phyloP scores from a whole-genome alignment of 1,140 invertebrate species.

The Drosophila malerkotliana region DNA sequence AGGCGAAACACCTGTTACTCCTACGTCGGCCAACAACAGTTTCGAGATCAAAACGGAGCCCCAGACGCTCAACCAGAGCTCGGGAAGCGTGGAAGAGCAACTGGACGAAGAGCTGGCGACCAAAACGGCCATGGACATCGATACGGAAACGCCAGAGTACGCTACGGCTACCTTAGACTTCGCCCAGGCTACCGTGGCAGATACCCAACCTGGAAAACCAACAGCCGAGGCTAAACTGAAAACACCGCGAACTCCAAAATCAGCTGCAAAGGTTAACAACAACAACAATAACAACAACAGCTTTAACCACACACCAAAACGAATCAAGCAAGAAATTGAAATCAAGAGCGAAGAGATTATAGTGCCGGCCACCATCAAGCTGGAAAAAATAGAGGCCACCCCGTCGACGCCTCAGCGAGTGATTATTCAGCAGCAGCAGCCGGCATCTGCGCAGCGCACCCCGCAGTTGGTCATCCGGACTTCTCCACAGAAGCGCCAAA shows the following conservation, averaged over 20 bases:
- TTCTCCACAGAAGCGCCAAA: slow-evolving; percentile 57
- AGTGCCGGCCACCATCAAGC: slow-evolving; percentile 75
- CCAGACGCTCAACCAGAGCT: slow-evolving; percentile 65
- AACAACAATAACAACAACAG: slow-evolving; percentile 66
- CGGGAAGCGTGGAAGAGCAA: slow-evolving; percentile 60
- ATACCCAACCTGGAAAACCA: slow-evolving; percentile 17
- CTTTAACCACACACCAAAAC: slow-evolving; percentile 71
- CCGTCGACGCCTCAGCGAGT: slow-evolving; percentile 45
- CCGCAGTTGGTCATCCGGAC: slow-evolving; percentile 72
- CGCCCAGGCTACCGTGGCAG: slow-evolving; percentile 46
- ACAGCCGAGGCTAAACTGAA: slow-evolving; percentile 30
- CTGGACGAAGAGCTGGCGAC: slow-evolving; percentile 69
- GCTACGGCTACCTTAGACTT: slow-evolving; percentile 72
- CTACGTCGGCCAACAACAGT: slow-evolving; percentile 65
- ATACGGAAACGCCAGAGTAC: slow-evolving; percentile 82
- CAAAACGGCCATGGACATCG: slow-evolving; percentile 76
- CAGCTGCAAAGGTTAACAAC: slow-evolving; percentile 60
- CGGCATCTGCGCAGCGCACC: slow-evolving; percentile 53
- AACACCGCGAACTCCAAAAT: slow-evolving; percentile 45
- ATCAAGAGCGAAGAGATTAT: slow-evolving; percentile 82
- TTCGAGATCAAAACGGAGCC: slow-evolving; percentile 79
- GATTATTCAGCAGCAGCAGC: slow-evolving; percentile 67
- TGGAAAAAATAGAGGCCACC: slow-evolving; percentile 72
- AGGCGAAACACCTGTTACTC: slow-evolving; percentile 62
- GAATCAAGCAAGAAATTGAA: slow-evolving; percentile 81